Base-by-base conservation (phyloP, 2,797 vertebrate species). In the Gila robusta region DNA sequence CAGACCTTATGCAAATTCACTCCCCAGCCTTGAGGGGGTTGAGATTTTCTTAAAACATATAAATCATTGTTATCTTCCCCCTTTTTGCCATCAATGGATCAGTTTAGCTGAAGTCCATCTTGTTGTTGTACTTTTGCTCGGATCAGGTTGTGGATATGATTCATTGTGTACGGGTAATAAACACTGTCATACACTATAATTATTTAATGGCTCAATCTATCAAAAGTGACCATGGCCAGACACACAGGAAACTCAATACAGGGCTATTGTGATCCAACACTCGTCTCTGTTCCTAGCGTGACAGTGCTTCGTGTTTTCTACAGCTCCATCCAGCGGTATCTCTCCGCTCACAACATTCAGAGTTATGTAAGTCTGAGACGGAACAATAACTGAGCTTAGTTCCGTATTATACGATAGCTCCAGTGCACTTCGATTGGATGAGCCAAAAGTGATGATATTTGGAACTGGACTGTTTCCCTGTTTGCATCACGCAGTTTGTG, bases 141-240 rank as follows among this genome's bases (percentile, higher is more conserved):
- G 81, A 89, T 90, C 73, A 84, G 83, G 87, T 85, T 87, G 91
- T 88, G 88, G 88, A 92, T 88, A 87, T 82, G 90, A 91, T 92
- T 91, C 88, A 92, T 93, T 87, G 89, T 88, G 82, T 89, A 91
- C 88, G 91, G 84, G 86, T 92, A 89, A 89, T 88, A 89, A 87
- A 89, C 90, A 93, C 83, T 90, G 88, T 93, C 91, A 90, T 83
- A 84, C 79, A 87, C 54, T 91, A 83, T 91, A 90, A 92, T 92
- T 93, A 89, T 89, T 93, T 91, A 94, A 92, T 91, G 90, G 91
- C 89, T 92, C 87, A 89, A 92, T 91, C 91, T 92, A 92, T 95
- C 94, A 92, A 85, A 92, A 90, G 73, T 87, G 89, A 93, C 91
- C 90, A 91, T 41, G 69, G 37, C 89, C 89, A 91, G 91, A 90